These are phyloP conservation scores for Agrotis segetum DNA, from an alignment of 2,888 invertebrate species.

Conservation along the genomic window DNA sequence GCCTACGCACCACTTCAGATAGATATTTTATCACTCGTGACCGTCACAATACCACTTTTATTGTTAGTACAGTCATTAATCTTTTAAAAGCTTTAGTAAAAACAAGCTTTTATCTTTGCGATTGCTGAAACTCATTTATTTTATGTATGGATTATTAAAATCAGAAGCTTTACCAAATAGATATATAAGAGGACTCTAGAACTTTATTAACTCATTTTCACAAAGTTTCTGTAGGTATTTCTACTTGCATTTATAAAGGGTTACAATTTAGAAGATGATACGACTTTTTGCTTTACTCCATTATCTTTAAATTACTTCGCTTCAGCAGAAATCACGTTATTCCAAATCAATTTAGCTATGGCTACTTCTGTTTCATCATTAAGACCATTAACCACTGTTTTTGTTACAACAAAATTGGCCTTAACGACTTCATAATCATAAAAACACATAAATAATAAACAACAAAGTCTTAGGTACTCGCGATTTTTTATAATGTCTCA, in stretches of 20 bases:
- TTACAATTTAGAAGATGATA: not conserved
- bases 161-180: not conserved
- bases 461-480: slow-evolving; percentile 31
- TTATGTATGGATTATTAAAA: slow-evolving; percentile 7
- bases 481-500: slow-evolving; percentile 53
- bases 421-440: slow-evolving; percentile 41
- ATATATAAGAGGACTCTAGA: not conserved
- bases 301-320: slow-evolving; percentile 19
- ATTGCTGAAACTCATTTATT: slow-evolving; percentile 23
- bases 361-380: slow-evolving; percentile 16
- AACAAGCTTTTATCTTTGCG: slow-evolving; percentile 31
- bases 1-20: slow-evolving; percentile 48
- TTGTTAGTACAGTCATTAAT: slow-evolving; percentile 55
- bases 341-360: slow-evolving; percentile 11
- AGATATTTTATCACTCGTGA: slow-evolving; percentile 46
- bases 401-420: slow-evolving; percentile 24
- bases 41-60: slow-evolving; percentile 26
- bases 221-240: not conserved
- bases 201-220: not conserved
- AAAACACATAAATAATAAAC: slow-evolving; percentile 27
- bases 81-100: slow-evolving; percentile 63
- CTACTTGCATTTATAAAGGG: not conserved
- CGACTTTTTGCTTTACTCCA: slow-evolving; percentile 3
- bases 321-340: not conserved
- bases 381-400: slow-evolving; percentile 17